These are phyloP conservation scores for Phylloscopus trochiloides DNA, from an alignment of 2,113 vertebrate genomes.

Conservation along the genomic window DNA sequence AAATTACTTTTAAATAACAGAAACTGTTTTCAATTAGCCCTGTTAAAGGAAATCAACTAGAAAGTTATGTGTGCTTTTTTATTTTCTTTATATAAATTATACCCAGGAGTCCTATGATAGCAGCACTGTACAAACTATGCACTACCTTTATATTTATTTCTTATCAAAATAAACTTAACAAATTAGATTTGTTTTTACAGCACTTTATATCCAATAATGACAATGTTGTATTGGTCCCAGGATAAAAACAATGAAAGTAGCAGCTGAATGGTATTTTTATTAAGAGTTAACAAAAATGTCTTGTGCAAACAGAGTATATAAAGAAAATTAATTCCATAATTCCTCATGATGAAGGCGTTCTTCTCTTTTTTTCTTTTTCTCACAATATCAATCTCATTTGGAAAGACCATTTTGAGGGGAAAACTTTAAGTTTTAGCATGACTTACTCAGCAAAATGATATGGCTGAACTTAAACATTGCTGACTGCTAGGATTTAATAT, in stretches of 20 bases:
- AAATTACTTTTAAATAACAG: conserved; percentile 76
- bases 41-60: conserved; percentile 66
- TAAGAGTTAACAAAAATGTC: conserved; percentile 68
- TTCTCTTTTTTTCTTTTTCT: conserved; percentile 35
- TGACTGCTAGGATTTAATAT: conserved; percentile 45
- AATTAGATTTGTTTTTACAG: conserved; percentile 71
- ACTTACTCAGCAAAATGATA: conserved; percentile 46
- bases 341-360: conserved; percentile 44
- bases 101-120: conserved; percentile 66
- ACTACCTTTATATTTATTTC: conserved; percentile 72
- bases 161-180: conserved; percentile 73
- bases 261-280: conserved; percentile 66
- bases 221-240: conserved; percentile 64
- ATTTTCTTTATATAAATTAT: conserved; percentile 73
- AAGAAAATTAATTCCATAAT: conserved; percentile 69
- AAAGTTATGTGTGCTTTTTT: conserved; percentile 69
- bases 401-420: conserved; percentile 27
- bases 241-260: conserved; percentile 67
- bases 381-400: conserved; percentile 59
- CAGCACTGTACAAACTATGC: conserved; percentile 58
- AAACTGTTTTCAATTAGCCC: conserved; percentile 77
- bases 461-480: conserved; percentile 9
- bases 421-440: conserved; percentile 46
- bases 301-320: conserved; percentile 48
- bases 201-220: conserved; percentile 68